phyloP scores from a whole-genome alignment of 2,888 invertebrate genomes.

The Netelia melanura region DNA sequence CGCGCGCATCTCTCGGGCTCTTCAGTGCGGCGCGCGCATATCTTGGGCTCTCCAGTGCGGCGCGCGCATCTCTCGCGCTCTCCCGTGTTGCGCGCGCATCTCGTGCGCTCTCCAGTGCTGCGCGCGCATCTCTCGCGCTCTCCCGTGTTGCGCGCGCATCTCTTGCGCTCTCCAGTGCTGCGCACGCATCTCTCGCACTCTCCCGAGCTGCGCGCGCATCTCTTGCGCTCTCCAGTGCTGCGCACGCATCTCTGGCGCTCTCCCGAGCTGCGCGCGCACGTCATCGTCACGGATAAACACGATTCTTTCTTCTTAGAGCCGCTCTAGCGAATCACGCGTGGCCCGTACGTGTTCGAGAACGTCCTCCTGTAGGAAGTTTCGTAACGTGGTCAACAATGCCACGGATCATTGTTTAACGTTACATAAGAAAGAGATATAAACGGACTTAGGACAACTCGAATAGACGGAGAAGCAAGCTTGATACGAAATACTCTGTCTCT shows the following conservation, averaged over 20 bases:
- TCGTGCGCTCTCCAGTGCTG: conserved; percentile 9
- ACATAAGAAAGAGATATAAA: neutral
- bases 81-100: conserved; percentile 37
- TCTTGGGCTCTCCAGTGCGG: neutral
- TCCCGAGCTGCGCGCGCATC: conserved; percentile 37
- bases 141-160: conserved; percentile 40
- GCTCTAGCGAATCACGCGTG: neutral
- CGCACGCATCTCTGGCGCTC: conserved; percentile 15
- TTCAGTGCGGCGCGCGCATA: too few species aligned
- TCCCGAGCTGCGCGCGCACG: neutral
- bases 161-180: neutral
- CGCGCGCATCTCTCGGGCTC: too few species aligned
- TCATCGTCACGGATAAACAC: conserved; percentile 31
- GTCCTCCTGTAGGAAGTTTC: conserved; percentile 36
- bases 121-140: conserved; percentile 23
- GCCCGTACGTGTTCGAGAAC: conserved; percentile 31
- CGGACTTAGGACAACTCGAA: conserved; percentile 16
- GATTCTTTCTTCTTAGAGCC: neutral
- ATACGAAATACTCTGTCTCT: conserved; percentile 25
- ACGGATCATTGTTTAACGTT: conserved; percentile 56
- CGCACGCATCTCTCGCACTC: neutral
- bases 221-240: conserved; percentile 14
- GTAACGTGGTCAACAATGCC: conserved; percentile 55
- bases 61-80: conserved; percentile 24
- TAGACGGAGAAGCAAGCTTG: neutral